Evolutionary conservation across 2,888 invertebrate genomes (phyloP), one percentile per base, ranked within the genome.

Genomic region (Odontocerum albicorne): DNA sequence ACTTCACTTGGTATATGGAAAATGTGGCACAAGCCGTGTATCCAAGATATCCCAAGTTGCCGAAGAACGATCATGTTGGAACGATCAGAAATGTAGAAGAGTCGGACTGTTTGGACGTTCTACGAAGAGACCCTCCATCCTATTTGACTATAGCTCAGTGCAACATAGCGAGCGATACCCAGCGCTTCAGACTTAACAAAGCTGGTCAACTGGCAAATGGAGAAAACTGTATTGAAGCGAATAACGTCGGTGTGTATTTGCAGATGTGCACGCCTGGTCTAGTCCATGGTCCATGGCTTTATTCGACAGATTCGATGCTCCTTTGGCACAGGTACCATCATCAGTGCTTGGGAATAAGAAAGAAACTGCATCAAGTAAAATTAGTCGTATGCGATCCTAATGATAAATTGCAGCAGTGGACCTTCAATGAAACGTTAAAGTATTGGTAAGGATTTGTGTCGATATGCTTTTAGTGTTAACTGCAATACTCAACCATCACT

Each of bases 121-220:
- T 95, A 85, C 96, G 96, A 0, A 89, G 92, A 66, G 85, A 87
- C 3, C 95, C 96, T 2, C 96, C 97, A 43, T 88, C 85, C 62
- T 84, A 91, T 60, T 90, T 98, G 78, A 94, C 95, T 57, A 85
- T 92, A 10, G 89, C 91, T 13, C 82, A 87, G 49, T 99, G 98
- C 67, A 98, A 98, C 73, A 96, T 96, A 19, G 86, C 87, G 63
- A 97, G 98, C 57, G 96, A 92, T 68, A 97, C 96, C 77, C 85
- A 97, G 82, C 71, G 96, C 65, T 86, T 96, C 67, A 80, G 97
- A 22, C 75, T 97, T 52, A 99, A 99, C 76, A 86, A 87, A n/a
- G 90, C 91, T 63, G 97, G 98, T 0, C 97, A 98, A 72, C 68
- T 97, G 40, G 93, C 94, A 27, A 88, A 94, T 2, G 98, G 98